A percentile compares a stretch with the other conserved stretches of the same genome.
phyloP scores from a whole-genome alignment of 2,113 vertebrate genomes.

The Cephalopholis sonnerati region DNA sequence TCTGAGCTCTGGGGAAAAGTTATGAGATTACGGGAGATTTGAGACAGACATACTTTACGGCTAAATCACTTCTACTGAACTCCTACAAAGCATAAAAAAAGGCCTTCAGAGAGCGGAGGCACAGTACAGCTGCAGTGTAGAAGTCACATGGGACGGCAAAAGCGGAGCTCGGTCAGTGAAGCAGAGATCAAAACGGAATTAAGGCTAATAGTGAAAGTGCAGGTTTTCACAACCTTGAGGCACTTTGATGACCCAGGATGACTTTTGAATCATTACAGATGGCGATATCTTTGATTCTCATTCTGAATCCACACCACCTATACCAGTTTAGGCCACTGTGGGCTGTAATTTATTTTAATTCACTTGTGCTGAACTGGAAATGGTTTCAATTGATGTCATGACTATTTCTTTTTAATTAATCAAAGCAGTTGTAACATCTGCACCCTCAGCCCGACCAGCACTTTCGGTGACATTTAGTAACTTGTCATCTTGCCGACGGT shows the following conservation, averaged over 20 bases:
- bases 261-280: neutral
- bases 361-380: neutral
- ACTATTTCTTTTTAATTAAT: slow-evolving; percentile 2
- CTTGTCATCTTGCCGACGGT: neutral
- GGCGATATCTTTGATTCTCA: neutral
- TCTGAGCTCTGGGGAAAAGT: neutral
- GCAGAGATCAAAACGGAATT: slow-evolving; percentile 14
- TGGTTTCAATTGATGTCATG: slow-evolving; percentile 15
- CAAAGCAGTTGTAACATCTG: slow-evolving; percentile 17
- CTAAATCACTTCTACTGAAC: neutral
- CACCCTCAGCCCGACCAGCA: neutral
- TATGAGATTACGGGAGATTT: neutral
- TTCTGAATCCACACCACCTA: neutral
- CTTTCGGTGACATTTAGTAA: slow-evolving; percentile 47
- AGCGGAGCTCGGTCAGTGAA: neutral
- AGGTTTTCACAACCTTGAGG: neutral
- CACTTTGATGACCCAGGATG: neutral
- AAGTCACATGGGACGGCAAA: neutral
- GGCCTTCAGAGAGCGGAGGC: neutral
- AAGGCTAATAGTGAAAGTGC: slow-evolving; percentile 1
- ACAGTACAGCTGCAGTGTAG: too few species aligned
- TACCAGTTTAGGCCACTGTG: neutral
- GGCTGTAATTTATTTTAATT: slow-evolving; percentile 28
- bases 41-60: neutral
- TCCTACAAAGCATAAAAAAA: neutral